phyloP scores from a whole-genome alignment of 2,113 vertebrate genomes.

The Mustela lutreola region DNA sequence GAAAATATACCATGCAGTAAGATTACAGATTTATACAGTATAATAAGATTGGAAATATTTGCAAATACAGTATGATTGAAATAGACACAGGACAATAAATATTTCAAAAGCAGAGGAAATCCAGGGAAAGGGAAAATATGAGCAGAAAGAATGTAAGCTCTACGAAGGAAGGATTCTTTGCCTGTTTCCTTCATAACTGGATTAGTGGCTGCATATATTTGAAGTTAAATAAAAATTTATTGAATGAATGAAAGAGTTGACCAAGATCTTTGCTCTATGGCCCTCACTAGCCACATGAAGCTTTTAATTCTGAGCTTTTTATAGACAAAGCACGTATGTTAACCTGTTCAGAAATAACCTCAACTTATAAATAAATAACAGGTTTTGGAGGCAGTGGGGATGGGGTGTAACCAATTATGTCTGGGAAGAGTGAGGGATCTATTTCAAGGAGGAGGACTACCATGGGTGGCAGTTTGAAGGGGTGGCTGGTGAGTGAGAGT shows the following conservation, averaged over 20 bases:
- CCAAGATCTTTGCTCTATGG: background rate
- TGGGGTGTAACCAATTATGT: background rate
- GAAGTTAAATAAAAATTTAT: background rate
- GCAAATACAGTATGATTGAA: background rate
- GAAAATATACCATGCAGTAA: background rate
- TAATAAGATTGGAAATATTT: background rate
- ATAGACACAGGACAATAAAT: background rate
- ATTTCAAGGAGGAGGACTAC: background rate
- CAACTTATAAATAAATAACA: background rate
- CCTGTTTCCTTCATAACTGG: background rate
- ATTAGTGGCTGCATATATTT: background rate
- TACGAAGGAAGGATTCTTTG: background rate
- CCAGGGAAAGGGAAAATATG: background rate
- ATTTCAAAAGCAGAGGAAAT: constrained; percentile 33
- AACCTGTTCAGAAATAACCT: background rate
- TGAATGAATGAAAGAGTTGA: background rate
- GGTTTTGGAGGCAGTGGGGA: background rate
- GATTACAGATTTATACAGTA: background rate
- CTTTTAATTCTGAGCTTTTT: background rate
- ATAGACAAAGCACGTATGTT: background rate
- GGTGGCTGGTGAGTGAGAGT: too few species aligned
- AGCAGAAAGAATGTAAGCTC: background rate
- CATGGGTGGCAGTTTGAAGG: background rate
- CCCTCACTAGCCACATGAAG: background rate
- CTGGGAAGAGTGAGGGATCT: background rate